A percentile compares a stretch with the other conserved stretches of the same genome.
Conservation (phyloP, 2,888 invertebrate species). For the Morpho achilles region DNA sequence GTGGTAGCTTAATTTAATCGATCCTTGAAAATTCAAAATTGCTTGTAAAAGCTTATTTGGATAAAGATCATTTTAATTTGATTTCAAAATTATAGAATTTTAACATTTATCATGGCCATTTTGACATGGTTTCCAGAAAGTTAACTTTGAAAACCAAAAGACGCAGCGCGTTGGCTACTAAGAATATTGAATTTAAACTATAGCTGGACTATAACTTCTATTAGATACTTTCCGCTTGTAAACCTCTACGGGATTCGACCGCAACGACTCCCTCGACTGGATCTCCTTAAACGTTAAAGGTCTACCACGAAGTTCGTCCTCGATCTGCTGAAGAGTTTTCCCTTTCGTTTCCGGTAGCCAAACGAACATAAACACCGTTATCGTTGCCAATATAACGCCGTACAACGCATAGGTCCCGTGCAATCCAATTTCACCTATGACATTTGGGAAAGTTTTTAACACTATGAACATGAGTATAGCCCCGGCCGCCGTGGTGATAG, state of each 20-base stretch:
- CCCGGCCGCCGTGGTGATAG: constrained; percentile 76
- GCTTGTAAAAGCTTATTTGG: too few relatives aligned
- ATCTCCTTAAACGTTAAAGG: constrained; percentile 42
- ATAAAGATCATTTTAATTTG: too few relatives aligned
- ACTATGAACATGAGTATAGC: constrained; percentile 79
- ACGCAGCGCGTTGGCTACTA: too few relatives aligned
- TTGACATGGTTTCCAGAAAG: too few relatives aligned
- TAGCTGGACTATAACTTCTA: constrained; percentile 36
- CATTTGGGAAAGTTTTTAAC: constrained; percentile 79
- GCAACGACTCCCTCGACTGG: constrained; percentile 43
- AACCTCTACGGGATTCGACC: constrained; percentile 41
- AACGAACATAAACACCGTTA: constrained; percentile 74
- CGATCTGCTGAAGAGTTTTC: constrained; percentile 82
- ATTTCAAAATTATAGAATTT: too few relatives aligned
- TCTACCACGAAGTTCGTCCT: constrained; percentile 69
- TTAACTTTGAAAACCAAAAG: too few relatives aligned
- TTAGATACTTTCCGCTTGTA: constrained; percentile 47
- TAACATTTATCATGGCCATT: too few relatives aligned
- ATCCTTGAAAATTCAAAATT: too few relatives aligned
- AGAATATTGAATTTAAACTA: not conserved
- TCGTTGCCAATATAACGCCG: constrained; percentile 66
- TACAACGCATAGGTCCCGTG: constrained; percentile 79
- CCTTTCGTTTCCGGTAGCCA: constrained; percentile 83
- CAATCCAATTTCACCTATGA: constrained; percentile 70
- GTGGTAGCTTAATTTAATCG: too few relatives aligned